Evolutionary conservation across 2,888 invertebrate species (phyloP).

Genomic region (Glyphotaelius pellucidus): DNA sequence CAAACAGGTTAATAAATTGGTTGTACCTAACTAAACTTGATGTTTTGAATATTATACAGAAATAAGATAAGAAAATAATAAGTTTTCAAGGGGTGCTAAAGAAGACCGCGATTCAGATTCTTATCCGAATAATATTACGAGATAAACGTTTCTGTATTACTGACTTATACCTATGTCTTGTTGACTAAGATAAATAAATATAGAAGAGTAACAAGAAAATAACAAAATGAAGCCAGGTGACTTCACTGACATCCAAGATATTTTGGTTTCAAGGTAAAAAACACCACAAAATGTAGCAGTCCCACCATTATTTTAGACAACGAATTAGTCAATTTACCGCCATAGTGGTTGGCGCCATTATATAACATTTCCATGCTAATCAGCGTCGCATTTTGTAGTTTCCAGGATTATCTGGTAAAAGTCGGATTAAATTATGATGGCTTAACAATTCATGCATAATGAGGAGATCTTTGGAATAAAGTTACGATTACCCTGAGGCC

Average conservation of each 20-base stretch:
- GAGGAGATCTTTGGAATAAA: neutral
- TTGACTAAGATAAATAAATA: neutral
- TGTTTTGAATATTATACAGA: neutral
- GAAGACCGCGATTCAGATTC: neutral
- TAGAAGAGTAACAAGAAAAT: neutral
- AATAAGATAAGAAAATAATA: neutral
- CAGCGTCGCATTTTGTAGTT: neutral
- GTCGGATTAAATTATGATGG: neutral
- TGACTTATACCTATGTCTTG: neutral
- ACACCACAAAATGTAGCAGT: conserved; percentile 2
- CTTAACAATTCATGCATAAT: neutral
- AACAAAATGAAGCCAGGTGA: neutral
- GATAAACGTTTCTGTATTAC: neutral
- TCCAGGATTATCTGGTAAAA: neutral
- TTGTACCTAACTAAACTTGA: neutral
- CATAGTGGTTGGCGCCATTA: neutral
- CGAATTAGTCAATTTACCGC: conserved; percentile 5
- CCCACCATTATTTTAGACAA: neutral
- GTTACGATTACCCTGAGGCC: neutral
- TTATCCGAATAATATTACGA: neutral
- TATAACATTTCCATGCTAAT: neutral
- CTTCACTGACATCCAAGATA: neutral
- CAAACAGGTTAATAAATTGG: neutral
- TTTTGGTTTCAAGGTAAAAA: neutral
- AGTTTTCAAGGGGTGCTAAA: neutral